These are phyloP conservation scores for Spisula subtruncata DNA, from an alignment of 2,888 invertebrate genomes.

Conservation along the genomic window DNA sequence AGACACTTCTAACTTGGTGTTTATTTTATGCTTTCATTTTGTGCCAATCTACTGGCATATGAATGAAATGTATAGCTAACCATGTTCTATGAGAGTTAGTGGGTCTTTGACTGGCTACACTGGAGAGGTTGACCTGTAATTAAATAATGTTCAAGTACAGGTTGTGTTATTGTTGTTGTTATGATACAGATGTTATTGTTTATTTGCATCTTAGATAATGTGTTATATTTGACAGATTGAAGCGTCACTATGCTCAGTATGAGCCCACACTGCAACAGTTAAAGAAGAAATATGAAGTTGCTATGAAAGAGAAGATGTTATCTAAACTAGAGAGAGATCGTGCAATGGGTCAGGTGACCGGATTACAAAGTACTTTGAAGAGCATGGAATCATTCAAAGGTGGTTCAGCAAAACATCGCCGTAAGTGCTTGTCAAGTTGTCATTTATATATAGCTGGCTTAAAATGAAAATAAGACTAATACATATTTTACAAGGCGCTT, in stretches of 20 bases:
- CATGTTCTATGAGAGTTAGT: too few relatives aligned
- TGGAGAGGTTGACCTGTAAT: too few relatives aligned
- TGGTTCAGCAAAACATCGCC: slow-evolving; percentile 57
- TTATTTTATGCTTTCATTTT: not conserved
- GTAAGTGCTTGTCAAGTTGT: not conserved
- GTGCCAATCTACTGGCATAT: not conserved
- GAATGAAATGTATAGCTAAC: too few relatives aligned
- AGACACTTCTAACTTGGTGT: not conserved
- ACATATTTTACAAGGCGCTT: too few relatives aligned
- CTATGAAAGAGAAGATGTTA: slow-evolving; percentile 88
- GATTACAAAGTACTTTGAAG: slow-evolving; percentile 85
- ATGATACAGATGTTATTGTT: not conserved
- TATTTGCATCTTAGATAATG: not conserved
- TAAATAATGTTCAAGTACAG: too few relatives aligned
- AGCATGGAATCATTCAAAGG: slow-evolving; percentile 83
- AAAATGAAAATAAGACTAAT: too few relatives aligned
- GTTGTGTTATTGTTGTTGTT: too few relatives aligned
- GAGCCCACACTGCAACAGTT: slow-evolving; percentile 87
- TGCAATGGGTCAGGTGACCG: slow-evolving; percentile 87
- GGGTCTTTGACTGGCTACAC: too few relatives aligned
- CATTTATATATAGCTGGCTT: too few relatives aligned
- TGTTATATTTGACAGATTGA: slow-evolving; percentile 79
- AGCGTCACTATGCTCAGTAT: slow-evolving; percentile 87
- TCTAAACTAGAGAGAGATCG: slow-evolving; percentile 87
- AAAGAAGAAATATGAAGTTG: slow-evolving; percentile 87